These are phyloP conservation scores for Hippotragus niger DNA, from an alignment of 2,113 vertebrate genomes.

Conservation along the genomic window DNA sequence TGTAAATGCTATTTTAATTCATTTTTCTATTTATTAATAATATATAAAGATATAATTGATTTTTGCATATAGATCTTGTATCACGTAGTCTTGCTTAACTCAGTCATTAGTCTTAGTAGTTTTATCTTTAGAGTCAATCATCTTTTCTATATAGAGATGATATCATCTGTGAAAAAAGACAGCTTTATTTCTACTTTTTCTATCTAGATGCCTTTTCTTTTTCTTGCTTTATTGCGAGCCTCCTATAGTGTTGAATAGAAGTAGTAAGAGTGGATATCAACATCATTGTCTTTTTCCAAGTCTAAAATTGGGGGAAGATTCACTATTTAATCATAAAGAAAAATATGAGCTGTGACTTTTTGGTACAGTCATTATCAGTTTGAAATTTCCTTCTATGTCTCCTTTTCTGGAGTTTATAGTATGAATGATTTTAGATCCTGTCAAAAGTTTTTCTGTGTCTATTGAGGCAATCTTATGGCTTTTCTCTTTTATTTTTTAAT, in stretches of 20 bases:
- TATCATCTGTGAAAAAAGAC: neutral
- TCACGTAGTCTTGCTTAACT: neutral
- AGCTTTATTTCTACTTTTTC: neutral
- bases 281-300: neutral
- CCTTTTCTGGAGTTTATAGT: neutral
- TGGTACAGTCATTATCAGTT: neutral
- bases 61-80: neutral
- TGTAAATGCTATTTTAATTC: neutral
- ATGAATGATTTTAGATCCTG: neutral
- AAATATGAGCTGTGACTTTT: neutral
- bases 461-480: neutral
- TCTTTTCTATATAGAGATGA: neutral
- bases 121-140: neutral
- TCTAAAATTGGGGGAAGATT: neutral
- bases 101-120: neutral
- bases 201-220: neutral
- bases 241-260: neutral
- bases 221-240: neutral
- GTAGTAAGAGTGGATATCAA: neutral
- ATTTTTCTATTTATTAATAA: neutral
- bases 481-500: neutral
- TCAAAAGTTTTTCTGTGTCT: neutral
- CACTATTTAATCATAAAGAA: neutral
- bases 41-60: neutral
- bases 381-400: neutral